Conservation (phyloP, 2,797 vertebrate genomes). For the Malacoctenus gilli region DNA sequence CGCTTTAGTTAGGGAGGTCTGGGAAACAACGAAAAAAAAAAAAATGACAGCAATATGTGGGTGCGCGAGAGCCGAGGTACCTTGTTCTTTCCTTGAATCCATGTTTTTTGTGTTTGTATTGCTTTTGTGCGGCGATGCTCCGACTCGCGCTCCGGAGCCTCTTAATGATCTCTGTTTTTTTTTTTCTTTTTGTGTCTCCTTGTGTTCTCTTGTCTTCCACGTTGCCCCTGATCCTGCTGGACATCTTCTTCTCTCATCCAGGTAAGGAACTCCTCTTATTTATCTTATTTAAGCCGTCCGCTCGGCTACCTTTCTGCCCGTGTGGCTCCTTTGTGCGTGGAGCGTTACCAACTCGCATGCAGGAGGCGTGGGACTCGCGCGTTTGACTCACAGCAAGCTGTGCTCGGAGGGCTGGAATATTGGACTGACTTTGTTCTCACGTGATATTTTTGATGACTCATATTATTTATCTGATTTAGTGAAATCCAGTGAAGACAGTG, state of each 20-base stretch:
- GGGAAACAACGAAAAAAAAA: constrained; percentile 6
- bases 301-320: background rate
- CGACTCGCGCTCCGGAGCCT: constrained; percentile 21
- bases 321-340: background rate
- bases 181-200: too few relatives aligned
- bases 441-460: too few relatives aligned
- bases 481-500: too few relatives aligned
- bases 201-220: constrained; percentile 25
- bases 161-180: constrained; percentile 38
- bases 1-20: background rate
- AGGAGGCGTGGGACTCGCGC: too few relatives aligned
- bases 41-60: background rate
- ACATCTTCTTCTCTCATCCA: constrained; percentile 29
- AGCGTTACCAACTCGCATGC: too few relatives aligned
- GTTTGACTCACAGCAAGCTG: too few relatives aligned
- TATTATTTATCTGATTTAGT: too few relatives aligned
- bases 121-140: constrained; percentile 11
- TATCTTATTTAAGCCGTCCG: background rate
- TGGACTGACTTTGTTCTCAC: too few relatives aligned
- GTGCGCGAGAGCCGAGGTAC: background rate
- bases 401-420: too few relatives aligned
- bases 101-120: constrained; percentile 9
- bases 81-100: background rate
- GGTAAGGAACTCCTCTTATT: constrained; percentile 44
- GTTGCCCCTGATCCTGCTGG: constrained; percentile 8